phyloP scores from a whole-genome alignment of 2,113 vertebrate genomes.

The Tretioscincus oriximinensis region DNA sequence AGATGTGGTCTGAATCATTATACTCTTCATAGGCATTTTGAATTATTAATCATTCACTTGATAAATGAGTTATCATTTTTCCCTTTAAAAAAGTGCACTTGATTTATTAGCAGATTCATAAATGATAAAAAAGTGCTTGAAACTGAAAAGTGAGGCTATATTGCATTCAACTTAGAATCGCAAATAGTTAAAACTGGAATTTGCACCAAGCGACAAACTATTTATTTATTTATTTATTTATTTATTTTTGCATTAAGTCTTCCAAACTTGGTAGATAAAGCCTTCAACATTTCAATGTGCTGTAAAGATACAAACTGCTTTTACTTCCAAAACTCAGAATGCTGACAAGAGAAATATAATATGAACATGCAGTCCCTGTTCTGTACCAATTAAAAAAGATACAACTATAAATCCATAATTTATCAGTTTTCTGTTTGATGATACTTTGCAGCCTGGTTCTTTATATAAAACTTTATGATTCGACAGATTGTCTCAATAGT shows the following conservation, averaged over 20 bases:
- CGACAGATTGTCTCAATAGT: no score
- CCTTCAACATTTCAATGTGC: not conserved
- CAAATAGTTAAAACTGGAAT: not conserved
- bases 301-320: not conserved
- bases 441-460: not conserved
- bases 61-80: constrained; percentile 16
- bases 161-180: not conserved
- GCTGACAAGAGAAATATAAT: not conserved
- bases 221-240: not conserved
- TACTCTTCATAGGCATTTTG: not conserved
- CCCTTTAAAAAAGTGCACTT: not conserved
- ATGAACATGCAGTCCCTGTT: not conserved
- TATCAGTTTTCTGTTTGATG: no score
- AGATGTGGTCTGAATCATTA: constrained; percentile 2
- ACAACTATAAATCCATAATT: not conserved
- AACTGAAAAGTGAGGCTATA: not conserved
- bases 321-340: not conserved
- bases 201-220: not conserved
- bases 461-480: not conserved
- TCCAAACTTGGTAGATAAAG: not conserved
- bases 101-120: constrained; percentile 15
- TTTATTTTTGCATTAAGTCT: not conserved
- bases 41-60: constrained; percentile 1
- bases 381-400: not conserved
- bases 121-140: constrained; percentile 14